Evolutionary conservation across 2,888 invertebrate species (phyloP).

Genomic region (Formica aserva): DNA sequence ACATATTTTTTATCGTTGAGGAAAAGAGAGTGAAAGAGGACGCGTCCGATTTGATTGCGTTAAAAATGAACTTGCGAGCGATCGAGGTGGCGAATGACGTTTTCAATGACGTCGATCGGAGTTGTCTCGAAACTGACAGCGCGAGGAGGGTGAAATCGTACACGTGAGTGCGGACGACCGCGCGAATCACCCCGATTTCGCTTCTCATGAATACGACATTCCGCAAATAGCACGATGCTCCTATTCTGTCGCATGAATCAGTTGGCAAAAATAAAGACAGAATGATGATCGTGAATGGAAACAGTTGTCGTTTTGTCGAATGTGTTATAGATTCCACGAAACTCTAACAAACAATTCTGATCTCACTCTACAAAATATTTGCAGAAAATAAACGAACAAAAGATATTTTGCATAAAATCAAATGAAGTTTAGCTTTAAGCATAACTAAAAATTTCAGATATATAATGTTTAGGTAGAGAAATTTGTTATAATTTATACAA

Average conservation of each 20-base stretch:
- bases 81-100: conserved; percentile 10
- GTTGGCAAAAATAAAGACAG: conserved; percentile 24
- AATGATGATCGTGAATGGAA: conserved; percentile 25
- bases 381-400: neutral
- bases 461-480: neutral
- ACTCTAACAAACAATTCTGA: neutral
- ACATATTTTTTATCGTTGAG: conserved; percentile 34
- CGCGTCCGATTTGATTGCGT: conserved; percentile 38
- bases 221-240: conserved; percentile 11
- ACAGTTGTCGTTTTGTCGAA: neutral
- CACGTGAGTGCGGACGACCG: neutral
- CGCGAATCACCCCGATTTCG: neutral
- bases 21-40: conserved; percentile 12
- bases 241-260: conserved; percentile 30
- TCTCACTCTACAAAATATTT: neutral
- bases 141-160: neutral
- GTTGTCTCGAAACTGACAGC: neutral
- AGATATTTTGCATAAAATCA: neutral
- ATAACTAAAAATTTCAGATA: neutral
- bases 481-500: neutral
- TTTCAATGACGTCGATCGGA: conserved; percentile 3
- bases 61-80: neutral
- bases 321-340: neutral
- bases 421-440: neutral
- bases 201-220: conserved; percentile 28